Base-by-base conservation (phyloP, 2,888 invertebrate genomes). In the Augochlorella aurata region DNA sequence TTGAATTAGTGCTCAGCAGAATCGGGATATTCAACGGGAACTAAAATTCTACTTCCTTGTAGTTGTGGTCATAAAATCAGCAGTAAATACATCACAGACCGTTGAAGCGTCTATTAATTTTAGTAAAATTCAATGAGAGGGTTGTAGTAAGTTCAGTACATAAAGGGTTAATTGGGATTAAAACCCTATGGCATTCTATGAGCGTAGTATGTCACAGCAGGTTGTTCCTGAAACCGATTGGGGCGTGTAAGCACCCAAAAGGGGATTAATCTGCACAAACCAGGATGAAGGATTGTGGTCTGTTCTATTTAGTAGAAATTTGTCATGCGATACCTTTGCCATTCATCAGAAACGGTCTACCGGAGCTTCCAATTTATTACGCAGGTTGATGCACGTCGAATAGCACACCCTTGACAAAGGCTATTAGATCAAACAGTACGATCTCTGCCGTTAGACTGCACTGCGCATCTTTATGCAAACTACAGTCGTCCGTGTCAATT, bases 211-310 rank as follows among this genome's bases (percentile, higher is more conserved):
- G 12, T 21, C 21, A 21, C 4, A 54, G 21, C 21, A 5, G 54
- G 54, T 14, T 21, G 54, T 54, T 54, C 12, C 54, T 54, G 12
- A 21, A 54, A 54, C 21, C 21, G 54, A 54, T 54, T 54, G 54
- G 54, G 54, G 21, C 12, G 54, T 21, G 54, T 54, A 54, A 21
- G 12, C 21, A 12, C 21, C 21, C 1, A 21, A 14, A 54, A 54
- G 54, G 21, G n/a, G 54, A 54, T 54, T 54, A 54, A 54, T 54
- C 21, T 21, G 54, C 12, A 21, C 54, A 21, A 54, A 54, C 54
- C 54, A 54, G 54, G 5, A 54, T 54, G 54, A 54, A 54, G 54
- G 54, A 54, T 54, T 54, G 54, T 21, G 54, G 54, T 21, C 54
- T 21, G 54, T 54, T 21, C 54, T 21, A 21, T 54, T 54, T 54